A percentile compares a stretch with the other conserved stretches of the same genome.
Conservation (phyloP, 2,888 invertebrate genomes). For the Pandemis cinnamomeana region DNA sequence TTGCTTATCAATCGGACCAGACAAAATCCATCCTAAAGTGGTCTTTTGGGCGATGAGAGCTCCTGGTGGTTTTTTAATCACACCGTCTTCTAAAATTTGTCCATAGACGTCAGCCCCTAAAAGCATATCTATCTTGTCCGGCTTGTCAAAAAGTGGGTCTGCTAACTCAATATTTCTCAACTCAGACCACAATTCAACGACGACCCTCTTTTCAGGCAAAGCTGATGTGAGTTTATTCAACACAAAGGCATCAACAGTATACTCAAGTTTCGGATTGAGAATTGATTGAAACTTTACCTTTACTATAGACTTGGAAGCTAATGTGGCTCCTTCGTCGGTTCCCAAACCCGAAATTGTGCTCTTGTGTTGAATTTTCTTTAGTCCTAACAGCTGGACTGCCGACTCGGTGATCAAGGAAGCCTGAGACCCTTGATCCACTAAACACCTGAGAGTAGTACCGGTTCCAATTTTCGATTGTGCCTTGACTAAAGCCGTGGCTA, state of each 20-base stretch:
- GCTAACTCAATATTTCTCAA: constrained; percentile 22
- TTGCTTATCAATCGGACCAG: constrained; percentile 20
- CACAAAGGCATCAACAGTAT: constrained; percentile 44
- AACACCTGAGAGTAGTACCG: constrained; percentile 41
- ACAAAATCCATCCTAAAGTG: constrained; percentile 46
- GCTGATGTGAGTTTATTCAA: constrained; percentile 40
- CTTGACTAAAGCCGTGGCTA: constrained; percentile 49
- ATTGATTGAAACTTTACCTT: constrained; percentile 42
- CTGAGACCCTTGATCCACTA: constrained; percentile 50
- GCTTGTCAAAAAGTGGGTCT: constrained; percentile 37
- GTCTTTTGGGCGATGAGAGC: constrained; percentile 44
- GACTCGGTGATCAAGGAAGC: constrained; percentile 50
- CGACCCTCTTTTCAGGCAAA: constrained; percentile 34
- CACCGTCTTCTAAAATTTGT: constrained; percentile 27
- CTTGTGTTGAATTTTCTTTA: constrained; percentile 43
- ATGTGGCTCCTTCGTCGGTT: constrained; percentile 7
- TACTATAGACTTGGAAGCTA: constrained; percentile 39
- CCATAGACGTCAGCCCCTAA: constrained; percentile 40
- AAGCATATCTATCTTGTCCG: constrained; percentile 39
- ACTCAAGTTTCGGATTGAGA: constrained; percentile 27
- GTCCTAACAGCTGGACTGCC: constrained; percentile 44
- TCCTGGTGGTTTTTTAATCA: constrained; percentile 33
- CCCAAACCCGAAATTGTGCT: constrained; percentile 44
- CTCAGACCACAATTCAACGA: constrained; percentile 23
- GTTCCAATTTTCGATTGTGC: constrained; percentile 41